Conservation (phyloP, 2,797 vertebrate genomes). For the Manis pentadactyla region DNA sequence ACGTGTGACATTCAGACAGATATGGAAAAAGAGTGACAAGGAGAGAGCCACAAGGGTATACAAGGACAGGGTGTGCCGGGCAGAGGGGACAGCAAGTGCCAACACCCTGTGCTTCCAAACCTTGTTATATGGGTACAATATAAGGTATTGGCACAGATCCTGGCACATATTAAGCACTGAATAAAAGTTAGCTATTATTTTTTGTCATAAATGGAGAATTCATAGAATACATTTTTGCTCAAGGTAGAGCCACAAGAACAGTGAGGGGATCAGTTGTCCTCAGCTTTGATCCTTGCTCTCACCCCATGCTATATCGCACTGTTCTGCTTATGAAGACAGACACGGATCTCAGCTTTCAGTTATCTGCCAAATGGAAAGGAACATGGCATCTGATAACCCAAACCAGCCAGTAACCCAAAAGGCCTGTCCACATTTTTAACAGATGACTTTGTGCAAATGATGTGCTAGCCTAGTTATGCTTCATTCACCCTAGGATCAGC, state of each 20-base stretch:
- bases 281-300: background rate
- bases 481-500: background rate
- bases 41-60: background rate
- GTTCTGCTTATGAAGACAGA: background rate
- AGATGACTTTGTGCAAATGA: background rate
- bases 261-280: background rate
- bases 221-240: background rate
- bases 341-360: background rate
- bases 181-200: background rate
- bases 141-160: background rate
- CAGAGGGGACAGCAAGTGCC: background rate
- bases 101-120: background rate
- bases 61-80: background rate
- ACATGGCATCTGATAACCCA: background rate
- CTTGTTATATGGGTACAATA: background rate
- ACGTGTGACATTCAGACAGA: background rate
- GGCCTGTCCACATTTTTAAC: background rate
- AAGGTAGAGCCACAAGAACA: background rate
- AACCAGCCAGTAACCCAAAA: slow-evolving; percentile 2
- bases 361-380: background rate
- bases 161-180: background rate
- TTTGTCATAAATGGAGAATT: background rate
- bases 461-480: background rate
- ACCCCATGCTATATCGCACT: background rate
- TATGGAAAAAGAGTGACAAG: background rate